These are phyloP conservation scores for Heteromormyrus szaboi DNA, from an alignment of 2,797 vertebrate genomes.

Conservation along the genomic window DNA sequence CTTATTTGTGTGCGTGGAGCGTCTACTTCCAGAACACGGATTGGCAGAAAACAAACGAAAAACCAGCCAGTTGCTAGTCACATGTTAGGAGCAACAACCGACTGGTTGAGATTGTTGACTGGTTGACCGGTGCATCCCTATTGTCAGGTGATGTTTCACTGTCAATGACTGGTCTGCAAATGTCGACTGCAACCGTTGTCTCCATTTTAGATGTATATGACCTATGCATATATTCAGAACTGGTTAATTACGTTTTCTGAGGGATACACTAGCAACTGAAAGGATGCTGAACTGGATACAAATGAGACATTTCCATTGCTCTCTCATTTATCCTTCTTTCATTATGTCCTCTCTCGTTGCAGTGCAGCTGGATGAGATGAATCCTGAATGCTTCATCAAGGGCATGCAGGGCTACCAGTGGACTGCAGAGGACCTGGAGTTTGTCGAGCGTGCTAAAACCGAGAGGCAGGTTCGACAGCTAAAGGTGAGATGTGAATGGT, in stretches of 20 bases:
- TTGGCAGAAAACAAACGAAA: not conserved
- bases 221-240: not conserved
- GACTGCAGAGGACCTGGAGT: slow-evolving; percentile 51
- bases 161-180: not conserved
- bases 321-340: not conserved
- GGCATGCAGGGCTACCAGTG: slow-evolving; percentile 57
- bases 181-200: not conserved
- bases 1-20: not conserved
- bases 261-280: not conserved
- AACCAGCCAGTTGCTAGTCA: not conserved
- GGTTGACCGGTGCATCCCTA: not conserved
- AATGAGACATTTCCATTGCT: not conserved
- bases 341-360: not conserved
- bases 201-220: not conserved
- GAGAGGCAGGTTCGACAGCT: slow-evolving; percentile 44
- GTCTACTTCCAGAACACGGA: not conserved
- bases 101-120: not conserved
- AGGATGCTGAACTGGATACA: not conserved
- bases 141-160: not conserved
- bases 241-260: not conserved
- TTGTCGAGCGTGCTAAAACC: slow-evolving; percentile 44
- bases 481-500: slow-evolving; percentile 41
- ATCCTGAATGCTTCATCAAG: slow-evolving; percentile 47
- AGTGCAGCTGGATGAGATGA: slow-evolving; percentile 14
- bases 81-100: not conserved